These are phyloP conservation scores for Bufo gargarizans DNA, from an alignment of 2,113 vertebrate species.

Conservation along the genomic window DNA sequence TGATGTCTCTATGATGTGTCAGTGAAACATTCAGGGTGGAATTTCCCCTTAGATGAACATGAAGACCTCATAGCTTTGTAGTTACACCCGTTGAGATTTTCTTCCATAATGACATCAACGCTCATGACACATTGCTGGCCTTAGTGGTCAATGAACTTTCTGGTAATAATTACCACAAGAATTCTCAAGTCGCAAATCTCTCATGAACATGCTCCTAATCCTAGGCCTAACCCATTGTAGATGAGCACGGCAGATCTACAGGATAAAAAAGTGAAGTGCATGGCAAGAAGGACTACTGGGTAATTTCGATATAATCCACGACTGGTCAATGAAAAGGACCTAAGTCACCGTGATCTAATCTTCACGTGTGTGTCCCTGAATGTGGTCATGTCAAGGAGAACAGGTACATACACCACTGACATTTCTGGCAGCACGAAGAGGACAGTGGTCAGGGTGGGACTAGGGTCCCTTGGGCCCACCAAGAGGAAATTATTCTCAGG, in stretches of 20 bases:
- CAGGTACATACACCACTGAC: too few relatives aligned
- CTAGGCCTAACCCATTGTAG: not conserved
- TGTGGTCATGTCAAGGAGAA: not conserved
- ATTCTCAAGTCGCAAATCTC: not conserved
- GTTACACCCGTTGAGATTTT: conserved; percentile 8
- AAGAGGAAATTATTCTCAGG: too few relatives aligned
- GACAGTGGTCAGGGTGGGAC: too few relatives aligned
- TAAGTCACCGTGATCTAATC: too few relatives aligned
- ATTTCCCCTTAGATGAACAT: not conserved
- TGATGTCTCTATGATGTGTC: not conserved
- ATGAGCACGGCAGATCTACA: not conserved
- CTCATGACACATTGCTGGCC: conserved; percentile 17
- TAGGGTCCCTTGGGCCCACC: too few relatives aligned
- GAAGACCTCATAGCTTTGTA: not conserved
- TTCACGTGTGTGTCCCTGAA: not conserved
- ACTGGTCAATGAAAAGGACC: too few relatives aligned
- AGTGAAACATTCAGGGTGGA: not conserved
- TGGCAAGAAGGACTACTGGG: not conserved
- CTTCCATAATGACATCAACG: not conserved
- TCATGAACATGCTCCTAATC: not conserved
- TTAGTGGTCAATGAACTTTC: conserved; percentile 14
- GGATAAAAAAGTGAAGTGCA: not conserved
- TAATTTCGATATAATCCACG: too few relatives aligned
- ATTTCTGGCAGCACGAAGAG: not conserved
- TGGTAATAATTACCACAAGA: conserved; percentile 20